Evolutionary conservation across 2,888 invertebrate genomes (phyloP).

Genomic region (Muschampia plurimacula): DNA sequence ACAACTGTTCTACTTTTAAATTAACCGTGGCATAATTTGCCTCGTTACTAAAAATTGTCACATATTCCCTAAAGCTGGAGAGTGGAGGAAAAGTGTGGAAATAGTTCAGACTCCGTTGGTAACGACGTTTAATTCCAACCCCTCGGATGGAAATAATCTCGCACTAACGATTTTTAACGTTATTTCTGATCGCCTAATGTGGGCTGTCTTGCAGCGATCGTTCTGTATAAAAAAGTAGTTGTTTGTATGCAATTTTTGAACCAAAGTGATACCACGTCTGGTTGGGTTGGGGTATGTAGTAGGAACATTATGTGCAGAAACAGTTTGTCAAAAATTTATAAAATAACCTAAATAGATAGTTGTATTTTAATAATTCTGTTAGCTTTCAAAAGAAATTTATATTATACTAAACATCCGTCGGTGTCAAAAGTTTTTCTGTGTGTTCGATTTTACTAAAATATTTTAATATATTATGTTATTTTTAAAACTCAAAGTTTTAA

Average conservation of each 20-base stretch:
- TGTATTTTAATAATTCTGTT: no score
- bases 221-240: conserved; percentile 1
- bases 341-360: no score
- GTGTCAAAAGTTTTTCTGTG: no score
- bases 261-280: not conserved
- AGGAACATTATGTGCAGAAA: no score
- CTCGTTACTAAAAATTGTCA: conserved; percentile 19
- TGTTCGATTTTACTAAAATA: no score
- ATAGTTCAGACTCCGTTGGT: conserved; percentile 42
- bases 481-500: no score
- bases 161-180: conserved; percentile 68
- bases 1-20: not conserved
- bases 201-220: not conserved
- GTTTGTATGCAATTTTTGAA: not conserved
- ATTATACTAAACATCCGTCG: no score
- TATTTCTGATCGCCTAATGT: conserved; percentile 60
- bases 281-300: no score
- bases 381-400: no score
- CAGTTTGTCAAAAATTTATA: no score
- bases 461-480: no score
- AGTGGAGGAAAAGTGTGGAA: conserved; percentile 13
- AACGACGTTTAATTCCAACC: conserved; percentile 42
- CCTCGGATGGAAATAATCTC: conserved; percentile 60
- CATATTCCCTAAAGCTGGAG: conserved; percentile 11
- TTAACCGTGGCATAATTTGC: conserved; percentile 3